These are phyloP conservation scores for Diloba caeruleocephala DNA, from an alignment of 2,888 invertebrate species.

Conservation along the genomic window DNA sequence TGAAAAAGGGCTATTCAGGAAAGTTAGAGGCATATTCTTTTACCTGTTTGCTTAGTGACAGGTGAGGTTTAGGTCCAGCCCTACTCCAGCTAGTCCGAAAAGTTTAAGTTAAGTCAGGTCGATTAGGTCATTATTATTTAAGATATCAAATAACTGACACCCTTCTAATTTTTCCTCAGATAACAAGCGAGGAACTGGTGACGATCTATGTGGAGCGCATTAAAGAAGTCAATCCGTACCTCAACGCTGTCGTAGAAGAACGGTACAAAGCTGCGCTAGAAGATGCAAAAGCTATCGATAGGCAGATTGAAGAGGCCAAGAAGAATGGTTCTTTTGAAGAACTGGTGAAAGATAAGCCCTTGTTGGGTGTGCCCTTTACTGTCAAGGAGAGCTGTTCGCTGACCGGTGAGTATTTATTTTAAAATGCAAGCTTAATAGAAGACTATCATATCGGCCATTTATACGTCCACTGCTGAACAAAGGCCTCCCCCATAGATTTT, in stretches of 20 bases:
- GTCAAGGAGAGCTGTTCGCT: conserved; percentile 94
- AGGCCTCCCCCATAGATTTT: no score
- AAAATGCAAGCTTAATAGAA: no score
- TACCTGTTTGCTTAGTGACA: no score
- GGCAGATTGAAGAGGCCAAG: conserved; percentile 64
- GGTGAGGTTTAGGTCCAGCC: no score
- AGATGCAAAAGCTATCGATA: conserved; percentile 91
- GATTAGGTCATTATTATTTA: no score
- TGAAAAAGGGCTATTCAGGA: no score
- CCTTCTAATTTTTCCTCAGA: conserved; percentile 71
- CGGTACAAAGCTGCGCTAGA: conserved; percentile 90
- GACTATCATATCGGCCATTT: no score
- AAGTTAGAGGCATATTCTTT: no score
- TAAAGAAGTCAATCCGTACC: conserved; percentile 90
- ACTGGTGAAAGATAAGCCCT: conserved; percentile 88
- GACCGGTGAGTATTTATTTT: conserved; percentile 88
- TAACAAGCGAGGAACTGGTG: conserved; percentile 90
- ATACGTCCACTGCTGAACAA: no score
- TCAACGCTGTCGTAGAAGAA: conserved; percentile 92
- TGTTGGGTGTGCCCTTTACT: conserved; percentile 95
- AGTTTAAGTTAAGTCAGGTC: no score
- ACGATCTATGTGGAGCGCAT: conserved; percentile 90
- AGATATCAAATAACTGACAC: neutral
- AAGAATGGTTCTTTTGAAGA: conserved; percentile 69
- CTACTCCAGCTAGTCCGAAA: no score